Conservation (phyloP, 2,888 invertebrate species). For the Synergus itoensis region DNA sequence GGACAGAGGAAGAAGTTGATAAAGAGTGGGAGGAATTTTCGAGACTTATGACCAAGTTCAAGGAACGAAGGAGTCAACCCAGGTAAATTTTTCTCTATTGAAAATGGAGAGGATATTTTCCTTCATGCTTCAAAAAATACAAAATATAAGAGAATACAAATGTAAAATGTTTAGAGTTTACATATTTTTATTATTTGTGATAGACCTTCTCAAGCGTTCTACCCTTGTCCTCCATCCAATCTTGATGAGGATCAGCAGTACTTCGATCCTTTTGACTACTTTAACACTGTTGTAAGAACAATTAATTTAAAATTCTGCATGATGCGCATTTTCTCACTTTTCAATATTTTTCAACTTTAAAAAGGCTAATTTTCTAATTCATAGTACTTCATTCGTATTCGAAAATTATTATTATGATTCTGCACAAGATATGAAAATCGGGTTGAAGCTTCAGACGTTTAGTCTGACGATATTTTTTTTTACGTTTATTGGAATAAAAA, state of each 20-base stretch:
- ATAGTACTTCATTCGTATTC: no score
- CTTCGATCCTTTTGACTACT: conserved; percentile 78
- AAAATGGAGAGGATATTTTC: neutral
- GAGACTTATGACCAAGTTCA: conserved; percentile 79
- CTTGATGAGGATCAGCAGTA: conserved; percentile 78
- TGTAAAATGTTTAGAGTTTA: conserved; percentile 3
- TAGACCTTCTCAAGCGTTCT: conserved; percentile 79
- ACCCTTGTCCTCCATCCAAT: conserved; percentile 80
- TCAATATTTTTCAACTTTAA: neutral
- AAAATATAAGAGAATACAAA: neutral
- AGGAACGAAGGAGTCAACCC: conserved; percentile 71
- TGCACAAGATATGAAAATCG: neutral
- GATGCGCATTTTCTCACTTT: neutral
- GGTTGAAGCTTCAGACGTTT: no score
- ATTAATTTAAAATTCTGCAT: conserved; percentile 15
- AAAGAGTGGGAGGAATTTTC: conserved; percentile 83
- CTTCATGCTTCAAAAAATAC: neutral
- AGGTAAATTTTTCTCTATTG: conserved; percentile 63
- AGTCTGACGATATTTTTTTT: no score
- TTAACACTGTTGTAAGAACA: conserved; percentile 76
- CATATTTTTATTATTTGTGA: conserved; percentile 45
- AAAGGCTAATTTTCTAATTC: neutral
- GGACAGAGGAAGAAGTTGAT: conserved; percentile 79
- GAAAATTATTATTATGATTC: neutral
- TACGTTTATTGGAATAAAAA: no score